phyloP scores from a whole-genome alignment of 2,797 vertebrate species.

The Lepilemur septentrionalis region DNA sequence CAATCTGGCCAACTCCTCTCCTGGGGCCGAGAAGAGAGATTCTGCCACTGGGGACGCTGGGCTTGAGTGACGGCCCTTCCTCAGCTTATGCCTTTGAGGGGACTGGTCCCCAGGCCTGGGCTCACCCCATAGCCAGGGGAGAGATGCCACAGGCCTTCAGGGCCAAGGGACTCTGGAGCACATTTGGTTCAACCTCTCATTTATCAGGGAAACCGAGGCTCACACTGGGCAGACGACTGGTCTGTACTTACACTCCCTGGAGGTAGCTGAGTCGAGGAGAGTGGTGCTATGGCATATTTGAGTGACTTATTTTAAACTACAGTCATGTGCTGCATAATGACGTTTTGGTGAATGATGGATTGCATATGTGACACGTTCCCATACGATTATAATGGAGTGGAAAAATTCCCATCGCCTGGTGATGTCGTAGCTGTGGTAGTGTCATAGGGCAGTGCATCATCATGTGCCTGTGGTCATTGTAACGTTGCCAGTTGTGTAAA shows the following conservation, averaged over 20 bases:
- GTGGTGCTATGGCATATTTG: background rate
- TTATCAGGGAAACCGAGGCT: background rate
- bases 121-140: background rate
- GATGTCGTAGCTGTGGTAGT: background rate
- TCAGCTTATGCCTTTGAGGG: too few species aligned
- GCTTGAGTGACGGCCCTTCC: background rate
- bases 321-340: too few species aligned
- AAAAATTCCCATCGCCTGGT: background rate
- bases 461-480: background rate
- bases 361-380: background rate
- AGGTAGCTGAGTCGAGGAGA: background rate
- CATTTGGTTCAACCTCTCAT: background rate
- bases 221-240: accelerated
- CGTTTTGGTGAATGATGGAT: too few species aligned
- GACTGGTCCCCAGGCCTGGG: background rate
- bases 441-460: background rate
- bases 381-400: background rate
- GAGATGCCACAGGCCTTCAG: background rate
- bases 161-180: background rate
- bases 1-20: background rate
- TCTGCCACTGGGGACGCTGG: background rate
- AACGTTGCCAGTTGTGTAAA: background rate
- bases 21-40: background rate
- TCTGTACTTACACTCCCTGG: background rate
- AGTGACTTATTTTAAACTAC: background rate